Evolutionary conservation across 2,888 invertebrate species (phyloP), one percentile per base, ranked within the genome.

Genomic region (Eupithecia insigniata): DNA sequence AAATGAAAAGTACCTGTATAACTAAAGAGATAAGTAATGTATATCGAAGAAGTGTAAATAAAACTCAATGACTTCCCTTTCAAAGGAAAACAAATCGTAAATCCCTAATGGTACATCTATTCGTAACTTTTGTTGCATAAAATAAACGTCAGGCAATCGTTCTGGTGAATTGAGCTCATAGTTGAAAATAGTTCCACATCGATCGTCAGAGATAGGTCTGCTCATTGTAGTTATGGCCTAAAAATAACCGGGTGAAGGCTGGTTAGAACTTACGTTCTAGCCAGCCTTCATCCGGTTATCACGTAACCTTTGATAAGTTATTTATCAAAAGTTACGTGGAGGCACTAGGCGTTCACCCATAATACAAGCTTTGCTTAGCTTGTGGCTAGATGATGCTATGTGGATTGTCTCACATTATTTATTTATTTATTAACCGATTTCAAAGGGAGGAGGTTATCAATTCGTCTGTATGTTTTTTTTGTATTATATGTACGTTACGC

Each of bases 131-230:
- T 18, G 60, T 60, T 60, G 60, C 60, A 60, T 60, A 60, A 18
- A 30, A 30, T 70, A 67, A 67, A 68, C 64, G 65, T 62, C 51
- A 69, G 32, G n/a, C 26, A 60, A 60, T 67, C 34, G 51, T 28
- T 58, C 43, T 64, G 36, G 43, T 26, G 80, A 79, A 76, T 73
- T 76, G 75, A 81, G 75, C 78, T 77, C 76, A 66, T 65, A 66
- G 72, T 74, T 78, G 76, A 75, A 70, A 69, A 69, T 69, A 69
- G 62, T 28, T 62, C 16, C 6, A 32, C 43, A 69, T 69, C 68
- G 68, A 69, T 69, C 43, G 30, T 30, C 32, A 32, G 46, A 61
- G 43, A 68, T 60, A 60, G 34, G 32, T 26, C 36, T 18, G 32
- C 64, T 64, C 22, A 14, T 22, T 34, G 12, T 36, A 36, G 64